These are phyloP conservation scores for Xylocopa sonorina DNA, from an alignment of 1,140 invertebrate genomes.

Conservation along the genomic window DNA sequence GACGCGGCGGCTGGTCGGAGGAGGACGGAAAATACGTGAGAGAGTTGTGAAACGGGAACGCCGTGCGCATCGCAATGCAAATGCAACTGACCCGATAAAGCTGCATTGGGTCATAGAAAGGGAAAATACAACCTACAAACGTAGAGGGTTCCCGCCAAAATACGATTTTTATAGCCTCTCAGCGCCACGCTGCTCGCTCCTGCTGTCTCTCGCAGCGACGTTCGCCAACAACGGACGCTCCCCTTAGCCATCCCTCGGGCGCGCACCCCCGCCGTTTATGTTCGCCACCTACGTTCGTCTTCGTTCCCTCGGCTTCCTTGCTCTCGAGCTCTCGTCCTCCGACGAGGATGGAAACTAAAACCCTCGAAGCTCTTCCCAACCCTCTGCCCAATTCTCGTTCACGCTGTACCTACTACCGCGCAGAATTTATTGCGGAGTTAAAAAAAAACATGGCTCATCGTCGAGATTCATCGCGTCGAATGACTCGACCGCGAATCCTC, in stretches of 20 bases:
- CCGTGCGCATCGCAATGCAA: constrained; percentile 70
- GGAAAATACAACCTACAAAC: constrained; percentile 79
- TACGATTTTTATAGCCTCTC: constrained; percentile 73
- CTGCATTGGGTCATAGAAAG: constrained; percentile 80
- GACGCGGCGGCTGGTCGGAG: neutral
- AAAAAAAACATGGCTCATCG: neutral
- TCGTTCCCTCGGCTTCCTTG: constrained; percentile 6
- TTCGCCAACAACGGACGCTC: constrained; percentile 1
- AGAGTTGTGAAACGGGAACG: constrained; percentile 55
- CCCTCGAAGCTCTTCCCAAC: constrained; percentile 7
- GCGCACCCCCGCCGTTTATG: neutral
- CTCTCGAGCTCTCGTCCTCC: neutral
- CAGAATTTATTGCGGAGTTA: constrained; percentile 34
- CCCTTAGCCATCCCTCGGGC: neutral
- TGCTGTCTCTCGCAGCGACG: constrained; percentile 15
- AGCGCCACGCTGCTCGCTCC: constrained; percentile 51
- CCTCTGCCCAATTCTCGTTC: neutral
- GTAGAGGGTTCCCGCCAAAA: constrained; percentile 71
- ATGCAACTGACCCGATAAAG: constrained; percentile 78
- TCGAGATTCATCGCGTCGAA: neutral
- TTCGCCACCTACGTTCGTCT: constrained; percentile 30
- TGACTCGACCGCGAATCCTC: neutral
- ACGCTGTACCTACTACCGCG: too few species aligned
- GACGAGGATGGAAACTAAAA: constrained; percentile 17
- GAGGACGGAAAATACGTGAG: constrained; percentile 49